Conservation (phyloP, 2,113 vertebrate species). For the Hippopotamus amphibius region DNA sequence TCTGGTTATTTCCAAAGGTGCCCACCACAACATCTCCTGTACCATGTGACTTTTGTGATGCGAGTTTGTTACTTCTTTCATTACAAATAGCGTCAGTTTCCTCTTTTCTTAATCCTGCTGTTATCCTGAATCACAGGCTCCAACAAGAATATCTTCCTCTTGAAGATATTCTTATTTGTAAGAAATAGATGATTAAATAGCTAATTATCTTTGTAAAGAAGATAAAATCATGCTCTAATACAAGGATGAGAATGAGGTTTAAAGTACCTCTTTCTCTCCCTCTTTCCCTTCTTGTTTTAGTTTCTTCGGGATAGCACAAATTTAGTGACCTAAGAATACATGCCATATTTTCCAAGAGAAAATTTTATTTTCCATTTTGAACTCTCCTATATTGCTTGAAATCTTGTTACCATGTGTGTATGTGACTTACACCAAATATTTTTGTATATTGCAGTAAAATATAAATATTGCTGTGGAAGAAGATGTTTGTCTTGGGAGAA, state of each 20-base stretch:
- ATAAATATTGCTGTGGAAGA: neutral
- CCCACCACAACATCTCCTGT: neutral
- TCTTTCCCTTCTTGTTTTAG: neutral
- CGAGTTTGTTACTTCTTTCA: neutral
- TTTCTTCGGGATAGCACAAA: neutral
- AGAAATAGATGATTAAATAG: conserved; percentile 13
- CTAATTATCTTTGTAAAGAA: neutral
- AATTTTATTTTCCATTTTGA: conserved; percentile 26
- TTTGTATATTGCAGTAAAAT: neutral
- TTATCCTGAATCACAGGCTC: neutral
- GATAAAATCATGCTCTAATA: neutral
- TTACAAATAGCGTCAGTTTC: neutral
- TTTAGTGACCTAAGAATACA: neutral
- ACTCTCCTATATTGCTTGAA: neutral
- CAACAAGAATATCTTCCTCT: neutral
- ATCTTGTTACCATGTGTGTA: neutral
- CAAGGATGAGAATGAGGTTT: neutral
- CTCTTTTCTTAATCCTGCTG: neutral
- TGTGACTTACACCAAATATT: conserved; percentile 13
- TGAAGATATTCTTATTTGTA: neutral
- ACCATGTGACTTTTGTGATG: neutral
- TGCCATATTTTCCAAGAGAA: conserved; percentile 1
- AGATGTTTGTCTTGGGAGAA: neutral
- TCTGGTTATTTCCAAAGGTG: neutral
- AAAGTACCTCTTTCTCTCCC: neutral